Evolutionary conservation across 2,113 vertebrate genomes (phyloP), one percentile per base, ranked within the genome.

Genomic region (Pavo muticus): DNA sequence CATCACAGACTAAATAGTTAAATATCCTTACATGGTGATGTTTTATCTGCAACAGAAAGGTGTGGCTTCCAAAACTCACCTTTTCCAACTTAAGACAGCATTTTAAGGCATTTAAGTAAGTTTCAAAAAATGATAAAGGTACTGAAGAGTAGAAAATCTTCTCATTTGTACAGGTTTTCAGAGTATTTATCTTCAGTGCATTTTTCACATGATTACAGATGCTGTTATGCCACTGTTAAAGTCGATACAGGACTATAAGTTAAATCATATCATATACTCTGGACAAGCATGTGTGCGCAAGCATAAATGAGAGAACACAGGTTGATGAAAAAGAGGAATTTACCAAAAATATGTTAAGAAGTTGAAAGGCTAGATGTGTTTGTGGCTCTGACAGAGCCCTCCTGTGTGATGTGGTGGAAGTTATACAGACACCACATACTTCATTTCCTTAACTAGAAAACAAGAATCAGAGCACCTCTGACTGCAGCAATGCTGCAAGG

Each of bases 41-140:
- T 6, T 83, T 92, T 72, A 70, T 77, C 45, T n/a, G 44, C 48
- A 87, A 40, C 5, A 45, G 47, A 52, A 39, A n/a, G 5, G 11
- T 29, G 25, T 25, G 3, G 20, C 25, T 45, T 73, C 37, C 59
- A 69, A 65, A 91, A 27, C 7, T 1, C 3, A 40, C 23, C 29
- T 65, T 61, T 61, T 5, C n/a, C 20, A 35, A 44, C 0, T 68
- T 75, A 60, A 0, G 7, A 54, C 35, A 69, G 7, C 1, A 1
- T 14, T 87, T 60, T 69, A 73, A 61, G 63, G 19, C 61, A 47
- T 8, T 44, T 18, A 78, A 60, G 7, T 30, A 78, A 64, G 8
- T 30, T 45, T 6, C 25, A 10, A 47, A 73, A 73, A 84, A 19
- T 16, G 9, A 87, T n/a, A 27, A 74, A 77, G 35, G 10, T 32